Conservation (phyloP, 2,113 vertebrate species). For the Pluvialis apricaria region DNA sequence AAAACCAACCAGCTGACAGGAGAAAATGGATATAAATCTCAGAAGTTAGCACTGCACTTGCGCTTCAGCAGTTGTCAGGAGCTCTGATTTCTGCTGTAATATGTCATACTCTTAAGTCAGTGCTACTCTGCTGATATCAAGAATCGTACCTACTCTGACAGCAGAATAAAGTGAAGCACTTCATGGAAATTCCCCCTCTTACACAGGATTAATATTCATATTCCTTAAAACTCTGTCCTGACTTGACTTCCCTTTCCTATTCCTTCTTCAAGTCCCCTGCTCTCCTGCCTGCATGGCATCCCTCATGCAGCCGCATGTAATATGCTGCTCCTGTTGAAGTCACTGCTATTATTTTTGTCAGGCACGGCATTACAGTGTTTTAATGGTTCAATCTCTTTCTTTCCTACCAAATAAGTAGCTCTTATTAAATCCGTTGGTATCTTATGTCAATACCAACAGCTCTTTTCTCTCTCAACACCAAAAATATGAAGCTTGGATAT, state of each 20-base stretch:
- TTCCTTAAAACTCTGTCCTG: not conserved
- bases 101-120: not conserved
- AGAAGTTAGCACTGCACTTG: not conserved
- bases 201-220: not conserved
- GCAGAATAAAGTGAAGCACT: not conserved
- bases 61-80: not conserved
- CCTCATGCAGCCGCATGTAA: not conserved
- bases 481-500: not conserved
- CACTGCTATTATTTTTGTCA: not conserved
- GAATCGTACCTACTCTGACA: not conserved
- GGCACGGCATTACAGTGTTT: not conserved
- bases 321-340: not conserved
- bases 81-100: not conserved
- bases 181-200: not conserved
- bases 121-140: not conserved
- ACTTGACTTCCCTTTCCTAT: not conserved
- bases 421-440: not conserved
- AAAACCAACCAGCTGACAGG: not conserved
- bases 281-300: not conserved
- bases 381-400: not conserved
- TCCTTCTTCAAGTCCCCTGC: not conserved
- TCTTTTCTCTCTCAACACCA: not conserved
- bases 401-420: not conserved
- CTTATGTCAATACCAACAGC: not conserved
- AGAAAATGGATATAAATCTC: not conserved